Percentiles rank a stretch among this genome's conserved stretches.
These are phyloP conservation scores for Gadus chalcogrammus DNA, from an alignment of 2,113 vertebrate species.

Conservation along the genomic window DNA sequence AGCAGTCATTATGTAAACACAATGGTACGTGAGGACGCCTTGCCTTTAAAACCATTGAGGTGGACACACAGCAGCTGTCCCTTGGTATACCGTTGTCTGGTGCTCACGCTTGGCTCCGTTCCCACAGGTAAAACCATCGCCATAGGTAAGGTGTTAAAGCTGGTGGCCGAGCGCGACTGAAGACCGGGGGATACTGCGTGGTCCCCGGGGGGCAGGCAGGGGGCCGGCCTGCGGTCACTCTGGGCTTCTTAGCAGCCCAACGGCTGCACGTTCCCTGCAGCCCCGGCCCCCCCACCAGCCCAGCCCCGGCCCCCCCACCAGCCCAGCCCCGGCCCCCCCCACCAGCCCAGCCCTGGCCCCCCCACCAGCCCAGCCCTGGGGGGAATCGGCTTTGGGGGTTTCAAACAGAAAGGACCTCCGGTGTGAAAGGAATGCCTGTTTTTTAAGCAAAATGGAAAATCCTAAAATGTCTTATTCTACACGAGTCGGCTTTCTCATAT, in stretches of 20 bases:
- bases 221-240: conserved; percentile 81
- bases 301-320: conserved; percentile 69
- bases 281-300: no score
- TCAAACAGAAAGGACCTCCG: conserved; percentile 51
- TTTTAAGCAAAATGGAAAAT: conserved; percentile 69
- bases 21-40: no score
- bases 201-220: conserved; percentile 59
- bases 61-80: no score
- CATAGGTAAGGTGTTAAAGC: conserved; percentile 99
- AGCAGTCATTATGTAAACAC: no score
- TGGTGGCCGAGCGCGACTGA: conserved; percentile 99
- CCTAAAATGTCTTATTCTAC: conserved; percentile 88
- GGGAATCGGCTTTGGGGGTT: conserved; percentile 27
- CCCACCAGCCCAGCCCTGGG: conserved; percentile 43
- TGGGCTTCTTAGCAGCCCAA: conserved; percentile 67
- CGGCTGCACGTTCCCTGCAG: neutral
- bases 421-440: conserved; percentile 58
- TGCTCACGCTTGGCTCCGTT: no score
- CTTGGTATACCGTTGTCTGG: no score
- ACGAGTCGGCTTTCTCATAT: conserved; percentile 99
- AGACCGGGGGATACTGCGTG: conserved; percentile 57
- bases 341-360: no score
- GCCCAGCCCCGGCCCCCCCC: no score
- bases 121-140: conserved; percentile 95
- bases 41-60: no score